Base-by-base conservation (phyloP, 2,888 invertebrate genomes). In the Xestia c-nigrum region DNA sequence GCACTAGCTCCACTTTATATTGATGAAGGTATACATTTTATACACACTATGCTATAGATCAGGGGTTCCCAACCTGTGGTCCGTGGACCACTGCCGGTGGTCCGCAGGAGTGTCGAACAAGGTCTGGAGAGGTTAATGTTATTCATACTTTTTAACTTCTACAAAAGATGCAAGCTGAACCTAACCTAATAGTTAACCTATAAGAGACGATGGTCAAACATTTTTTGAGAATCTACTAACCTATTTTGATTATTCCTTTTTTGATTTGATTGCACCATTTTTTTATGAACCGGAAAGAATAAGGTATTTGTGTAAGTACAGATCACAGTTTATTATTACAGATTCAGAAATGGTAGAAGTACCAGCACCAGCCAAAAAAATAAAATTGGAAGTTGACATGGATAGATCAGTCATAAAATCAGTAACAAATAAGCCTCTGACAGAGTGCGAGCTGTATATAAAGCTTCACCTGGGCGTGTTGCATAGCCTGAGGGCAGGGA, bases 401-500 rank as follows among this genome's bases (percentile, higher is more conserved):
- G 90, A 93, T 16, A 84, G 90, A 9, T 85, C 92, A 0, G 89
- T 92, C n/a, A 85, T 92, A 21, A 94, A 93, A 84, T 90, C 91
- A 21, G 88, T 91, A 3, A 87, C 87, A 0, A 89, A 89, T 21
- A 93, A 92, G 72, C 81, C 89, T 3, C 80, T 94, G n/a, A 89
- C 92, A 0, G 94, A 95, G 76, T 78, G 91, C 0, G 97, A 97
- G 78, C 87, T 97, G 10, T 98, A 98, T 84, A 97, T 97, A n/a
- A 97, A 97, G 85, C 93, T 98, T 43, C 98, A 98, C 89, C 93
- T 98, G 46, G 97, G 97, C 0, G 95, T 98, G 19, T 90, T 98
- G 72, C 97, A 97, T 84, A 97, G 98, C 76, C 92, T 98, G 79
- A 91, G 97, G 5, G 97, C 98, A 0, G 96, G 94, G 88, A 97